Evolutionary conservation across 2,113 vertebrate genomes (phyloP), one percentile per base, ranked within the genome.

Genomic region (Zootoca vivipara): DNA sequence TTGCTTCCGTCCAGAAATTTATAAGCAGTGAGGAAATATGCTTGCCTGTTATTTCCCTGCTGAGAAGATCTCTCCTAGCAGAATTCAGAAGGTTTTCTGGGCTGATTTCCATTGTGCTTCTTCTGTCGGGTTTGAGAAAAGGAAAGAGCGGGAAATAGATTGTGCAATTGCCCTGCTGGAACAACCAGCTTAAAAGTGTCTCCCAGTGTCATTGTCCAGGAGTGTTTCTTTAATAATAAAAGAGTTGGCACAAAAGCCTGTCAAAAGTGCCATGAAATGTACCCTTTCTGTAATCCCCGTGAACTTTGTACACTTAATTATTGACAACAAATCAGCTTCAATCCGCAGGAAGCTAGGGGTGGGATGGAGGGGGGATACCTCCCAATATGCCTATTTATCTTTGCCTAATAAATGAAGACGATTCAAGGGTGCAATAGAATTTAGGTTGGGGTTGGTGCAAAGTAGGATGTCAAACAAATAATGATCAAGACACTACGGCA

Each of bases 201-300:
- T 83, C 84, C 58, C 86, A 79, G 35, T 30, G 79, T 38, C 26
- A 62, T 89, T 62, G 2, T 24, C 83, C 56, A 79, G 90, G 28
- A 82, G 72, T 28, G 2, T 80, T 88, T 70, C 64, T 79, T 89
- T 77, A 94, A 85, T 82, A 84, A 92, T 56, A n/a, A 20, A 88
- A 85, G 52, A 84, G 4, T 3, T 26, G 13, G 70, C 87, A 58
- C 5, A 75, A 89, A 67, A 83, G 65, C 67, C 85, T 80, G 84
- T 62, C 9, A 87, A 91, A 85, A 30, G 5, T 70, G 92, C 70
- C 80, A 69, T 89, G 89, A 87, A 30, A 1, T 74, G 74, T 75
- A 2, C 26, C 30, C 88, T 77, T 70, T 85, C 7, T 85, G 42
- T 16, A 24, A 78, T 10, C 12, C 35, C 64, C 42, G 78, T 79